Percentiles rank a stretch among this genome's conserved stretches.
Conservation (phyloP, 1,140 invertebrate genomes). For the Cyrtorhinus lividipennis region DNA sequence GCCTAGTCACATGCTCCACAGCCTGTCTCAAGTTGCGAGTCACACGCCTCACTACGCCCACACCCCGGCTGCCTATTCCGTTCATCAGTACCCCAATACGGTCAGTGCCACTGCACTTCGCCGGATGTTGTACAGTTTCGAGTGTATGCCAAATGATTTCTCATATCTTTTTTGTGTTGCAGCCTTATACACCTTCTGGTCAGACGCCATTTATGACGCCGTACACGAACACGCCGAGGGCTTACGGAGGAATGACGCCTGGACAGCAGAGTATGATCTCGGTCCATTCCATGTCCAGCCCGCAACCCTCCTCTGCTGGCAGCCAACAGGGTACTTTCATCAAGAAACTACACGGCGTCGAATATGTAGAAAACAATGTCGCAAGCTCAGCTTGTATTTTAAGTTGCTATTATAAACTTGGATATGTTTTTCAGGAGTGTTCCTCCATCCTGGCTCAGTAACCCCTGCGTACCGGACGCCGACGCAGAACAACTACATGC, state of each 20-base stretch:
- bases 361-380: no score
- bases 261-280: slow-evolving; percentile 31
- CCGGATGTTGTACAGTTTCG: no score
- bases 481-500: slow-evolving; percentile 25
- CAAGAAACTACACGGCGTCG: no score
- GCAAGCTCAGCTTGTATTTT: no score
- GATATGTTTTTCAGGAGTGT: no score
- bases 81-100: slow-evolving; percentile 39
- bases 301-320: slow-evolving; percentile 3
- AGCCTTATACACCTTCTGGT: slow-evolving; percentile 72
- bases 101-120: no score
- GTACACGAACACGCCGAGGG: slow-evolving; percentile 53
- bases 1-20: slow-evolving; percentile 55
- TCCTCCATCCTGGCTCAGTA: slow-evolving; percentile 41
- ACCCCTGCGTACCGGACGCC: slow-evolving; percentile 36
- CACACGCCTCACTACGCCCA: slow-evolving; percentile 53
- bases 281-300: slow-evolving; percentile 20
- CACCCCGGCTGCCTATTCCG: slow-evolving; percentile 39
- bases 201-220: slow-evolving; percentile 85
- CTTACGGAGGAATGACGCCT: slow-evolving; percentile 38
- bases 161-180: no score
- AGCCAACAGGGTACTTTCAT: no score
- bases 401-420: no score
- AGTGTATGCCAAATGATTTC: no score
- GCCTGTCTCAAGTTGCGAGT: slow-evolving; percentile 48